Evolutionary conservation across 2,797 vertebrate species (phyloP), one percentile per base, ranked within the genome.

Genomic region (Crossoptilon crossoptilon): DNA sequence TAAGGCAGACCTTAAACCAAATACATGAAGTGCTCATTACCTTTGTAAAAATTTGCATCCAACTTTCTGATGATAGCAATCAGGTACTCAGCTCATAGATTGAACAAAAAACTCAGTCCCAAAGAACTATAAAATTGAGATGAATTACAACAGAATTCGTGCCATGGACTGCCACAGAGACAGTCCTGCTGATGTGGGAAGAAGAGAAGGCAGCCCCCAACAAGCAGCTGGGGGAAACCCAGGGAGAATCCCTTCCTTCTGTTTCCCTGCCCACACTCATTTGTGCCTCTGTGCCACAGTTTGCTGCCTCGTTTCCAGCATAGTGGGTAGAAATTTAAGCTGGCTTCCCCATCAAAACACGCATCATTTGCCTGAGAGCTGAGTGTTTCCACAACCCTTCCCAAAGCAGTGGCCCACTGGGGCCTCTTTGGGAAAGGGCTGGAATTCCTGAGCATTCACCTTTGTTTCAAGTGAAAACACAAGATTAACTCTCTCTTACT

Each of bases 401-500:
- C 79, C 73, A 71, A 67, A 23, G 70, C 23, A 74, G 21, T 73
- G 78, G 43, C 39, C 59, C 39, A 48, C 59, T 17, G 48, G 67
- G 91, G 85, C 95, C 93, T 90, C 94, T 43, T 70, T 5, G 53
- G 83, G 74, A 93, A 84, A 53, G 48, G 14, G 22, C 59, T 44
- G 77, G 74, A 92, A 94, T 92, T 96, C 91, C 93, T 93, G 74
- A 14, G 64, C 77, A 69, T 88, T 81, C 4, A 39, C 80, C 74
- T 93, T 93, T 96, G 93, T 95, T 95, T 96, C 72, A 87, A 91
- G 48, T 91, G 83, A 91, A 96, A 96, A 93, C 89, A 96, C 78
- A 63, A 0, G 83, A 96, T 94, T 95, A 94, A 84, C 74, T 90
- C 75, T 89, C 85, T 55, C 37, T 86, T 93, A 63, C 59, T 84